A percentile compares a stretch with the other conserved stretches of the same genome.
Conservation (phyloP, 1,140 invertebrate species). For the Melitaea cinxia region DNA sequence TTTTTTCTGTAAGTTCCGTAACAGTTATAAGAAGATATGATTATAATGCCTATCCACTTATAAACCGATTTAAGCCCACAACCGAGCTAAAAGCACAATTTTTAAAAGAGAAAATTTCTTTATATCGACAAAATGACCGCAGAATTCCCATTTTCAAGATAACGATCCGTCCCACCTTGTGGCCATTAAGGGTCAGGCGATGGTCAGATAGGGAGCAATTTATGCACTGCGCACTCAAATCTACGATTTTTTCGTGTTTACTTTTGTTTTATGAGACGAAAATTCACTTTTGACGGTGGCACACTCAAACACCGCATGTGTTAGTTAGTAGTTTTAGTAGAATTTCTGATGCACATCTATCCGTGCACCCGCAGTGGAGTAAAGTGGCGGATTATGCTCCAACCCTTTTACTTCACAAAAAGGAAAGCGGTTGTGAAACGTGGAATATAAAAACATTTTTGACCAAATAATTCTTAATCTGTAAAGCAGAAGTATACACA, state of each 20-base stretch:
- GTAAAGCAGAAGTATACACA: no score
- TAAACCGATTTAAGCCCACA: constrained; percentile 2
- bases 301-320: not conserved
- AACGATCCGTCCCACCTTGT: constrained; percentile 72
- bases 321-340: no score
- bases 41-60: not conserved
- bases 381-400: no score
- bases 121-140: constrained; percentile 64
- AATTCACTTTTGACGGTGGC: not conserved
- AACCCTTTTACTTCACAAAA: no score
- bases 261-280: constrained; percentile 40
- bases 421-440: no score
- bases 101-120: constrained; percentile 30
- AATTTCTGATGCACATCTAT: no score
- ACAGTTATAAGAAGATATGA: not conserved
- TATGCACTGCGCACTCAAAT: constrained; percentile 66
- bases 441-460: no score
- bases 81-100: not conserved
- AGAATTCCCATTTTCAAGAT: constrained; percentile 67
- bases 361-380: no score
- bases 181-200: constrained; percentile 71
- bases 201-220: constrained; percentile 67
- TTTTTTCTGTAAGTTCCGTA: no score
- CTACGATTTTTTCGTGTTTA: constrained; percentile 55
- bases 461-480: no score